These are phyloP conservation scores for Drosophila emarginata DNA, from an alignment of 2,888 invertebrate species.

Conservation along the genomic window DNA sequence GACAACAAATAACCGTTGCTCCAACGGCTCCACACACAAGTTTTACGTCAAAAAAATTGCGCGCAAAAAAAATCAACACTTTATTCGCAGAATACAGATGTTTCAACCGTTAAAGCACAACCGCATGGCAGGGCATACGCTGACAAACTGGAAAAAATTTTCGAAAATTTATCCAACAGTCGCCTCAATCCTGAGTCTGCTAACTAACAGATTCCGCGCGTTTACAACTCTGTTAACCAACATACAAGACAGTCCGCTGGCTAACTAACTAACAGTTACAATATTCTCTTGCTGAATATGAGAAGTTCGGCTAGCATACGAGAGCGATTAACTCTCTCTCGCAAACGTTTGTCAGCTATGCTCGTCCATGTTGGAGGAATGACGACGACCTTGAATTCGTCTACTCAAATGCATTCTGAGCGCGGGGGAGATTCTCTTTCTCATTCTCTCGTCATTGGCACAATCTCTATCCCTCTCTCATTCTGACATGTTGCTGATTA, in stretches of 20 bases:
- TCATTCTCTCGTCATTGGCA: slow-evolving; percentile 5
- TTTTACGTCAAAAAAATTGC: slow-evolving; percentile 54
- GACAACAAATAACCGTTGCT: background rate
- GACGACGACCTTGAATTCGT: slow-evolving; percentile 65
- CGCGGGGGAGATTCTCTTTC: slow-evolving; percentile 22
- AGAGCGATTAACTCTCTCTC: background rate
- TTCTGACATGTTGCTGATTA: slow-evolving; percentile 3
- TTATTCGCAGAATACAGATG: slow-evolving; percentile 12
- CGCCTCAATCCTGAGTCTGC: too few relatives aligned
- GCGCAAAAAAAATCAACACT: slow-evolving; percentile 43
- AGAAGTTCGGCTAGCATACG: background rate
- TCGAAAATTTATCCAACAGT: slow-evolving; percentile 23
- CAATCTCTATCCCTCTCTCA: background rate
- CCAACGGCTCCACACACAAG: background rate
- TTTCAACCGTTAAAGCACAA: slow-evolving; percentile 60
- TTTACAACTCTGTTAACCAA: background rate
- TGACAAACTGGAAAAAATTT: slow-evolving; percentile 56
- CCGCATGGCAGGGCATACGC: slow-evolving; percentile 64
- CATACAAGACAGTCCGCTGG: background rate
- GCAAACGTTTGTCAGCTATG: slow-evolving; percentile 48
- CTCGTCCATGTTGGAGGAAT: slow-evolving; percentile 27
- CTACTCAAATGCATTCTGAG: slow-evolving; percentile 24
- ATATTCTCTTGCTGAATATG: slow-evolving; percentile 58
- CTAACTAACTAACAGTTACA: slow-evolving; percentile 7
- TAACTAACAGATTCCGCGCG: background rate